A percentile compares a stretch with the other conserved stretches of the same genome.
These are phyloP conservation scores for Hylaeus anthracinus DNA, from an alignment of 1,140 invertebrate genomes.

Conservation along the genomic window DNA sequence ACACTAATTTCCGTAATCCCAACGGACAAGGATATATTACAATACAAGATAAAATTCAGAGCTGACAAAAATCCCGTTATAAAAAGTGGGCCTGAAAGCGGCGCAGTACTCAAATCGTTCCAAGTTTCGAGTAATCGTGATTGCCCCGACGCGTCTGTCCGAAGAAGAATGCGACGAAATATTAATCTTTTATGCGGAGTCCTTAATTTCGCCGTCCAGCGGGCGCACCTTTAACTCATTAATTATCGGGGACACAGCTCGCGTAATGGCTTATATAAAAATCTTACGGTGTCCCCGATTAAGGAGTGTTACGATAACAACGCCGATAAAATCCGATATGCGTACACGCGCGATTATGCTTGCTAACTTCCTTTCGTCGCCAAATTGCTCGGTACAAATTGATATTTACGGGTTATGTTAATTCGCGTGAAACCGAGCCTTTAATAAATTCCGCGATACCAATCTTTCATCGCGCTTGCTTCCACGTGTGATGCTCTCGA, in stretches of 20 bases:
- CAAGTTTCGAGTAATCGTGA: neutral
- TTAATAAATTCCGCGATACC: conserved; percentile 34
- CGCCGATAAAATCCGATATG: neutral
- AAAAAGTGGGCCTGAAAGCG: neutral
- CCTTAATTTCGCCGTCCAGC: conserved; percentile 30
- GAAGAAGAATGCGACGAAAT: neutral
- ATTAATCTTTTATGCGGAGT: conserved; percentile 17
- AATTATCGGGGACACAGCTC: conserved; percentile 36
- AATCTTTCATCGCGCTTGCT: conserved; percentile 31
- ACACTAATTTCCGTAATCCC: too few relatives aligned
- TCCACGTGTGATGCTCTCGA: conserved; percentile 6
- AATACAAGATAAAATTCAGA: neutral
- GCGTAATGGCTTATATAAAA: conserved; percentile 41
- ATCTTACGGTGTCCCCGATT: conserved; percentile 32
- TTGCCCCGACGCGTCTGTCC: neutral
- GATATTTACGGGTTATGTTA: conserved; percentile 47
- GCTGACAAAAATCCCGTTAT: neutral
- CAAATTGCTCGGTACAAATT: conserved; percentile 36
- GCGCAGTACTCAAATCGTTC: neutral
- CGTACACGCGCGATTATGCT: neutral
- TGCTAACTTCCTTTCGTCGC: neutral
- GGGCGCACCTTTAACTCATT: conserved; percentile 33
- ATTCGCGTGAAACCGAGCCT: conserved; percentile 27
- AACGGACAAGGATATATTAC: neutral
- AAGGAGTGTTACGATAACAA: conserved; percentile 21